Conservation (phyloP, 2,797 vertebrate genomes). For the Muscicapa comitata region DNA sequence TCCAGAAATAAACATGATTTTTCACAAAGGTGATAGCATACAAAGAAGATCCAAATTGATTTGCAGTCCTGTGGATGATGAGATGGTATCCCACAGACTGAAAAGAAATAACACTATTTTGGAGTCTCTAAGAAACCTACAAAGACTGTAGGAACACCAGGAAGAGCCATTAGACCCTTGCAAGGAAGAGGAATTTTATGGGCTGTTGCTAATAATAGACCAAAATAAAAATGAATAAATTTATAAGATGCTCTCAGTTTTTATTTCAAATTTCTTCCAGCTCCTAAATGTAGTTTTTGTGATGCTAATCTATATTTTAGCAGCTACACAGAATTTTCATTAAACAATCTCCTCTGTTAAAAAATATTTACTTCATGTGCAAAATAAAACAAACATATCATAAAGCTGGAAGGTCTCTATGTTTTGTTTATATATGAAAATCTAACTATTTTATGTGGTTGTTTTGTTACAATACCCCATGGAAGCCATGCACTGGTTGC, state of each 20-base stretch:
- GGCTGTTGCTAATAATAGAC: not conserved
- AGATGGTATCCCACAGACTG: not conserved
- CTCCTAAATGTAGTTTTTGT: not conserved
- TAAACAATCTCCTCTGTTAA: not conserved
- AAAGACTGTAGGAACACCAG: not conserved
- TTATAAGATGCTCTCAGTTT: not conserved
- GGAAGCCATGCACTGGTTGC: not conserved
- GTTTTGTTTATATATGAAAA: not conserved
- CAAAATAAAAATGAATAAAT: not conserved
- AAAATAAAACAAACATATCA: not conserved
- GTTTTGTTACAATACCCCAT: not conserved
- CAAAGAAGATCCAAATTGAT: not conserved
- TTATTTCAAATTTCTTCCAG: not conserved
- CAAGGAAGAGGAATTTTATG: not conserved
- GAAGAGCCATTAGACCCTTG: not conserved
- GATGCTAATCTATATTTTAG: not conserved
- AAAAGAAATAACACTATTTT: not conserved
- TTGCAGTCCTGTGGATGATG: not conserved
- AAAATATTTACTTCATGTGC: not conserved
- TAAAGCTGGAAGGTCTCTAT: not conserved
- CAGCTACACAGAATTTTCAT: not conserved
- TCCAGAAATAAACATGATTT: not conserved
- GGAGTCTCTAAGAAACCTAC: not conserved
- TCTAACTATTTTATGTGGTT: not conserved
- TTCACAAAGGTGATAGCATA: not conserved